Base-by-base conservation (phyloP, 2,113 vertebrate species). In the Charina bottae region DNA sequence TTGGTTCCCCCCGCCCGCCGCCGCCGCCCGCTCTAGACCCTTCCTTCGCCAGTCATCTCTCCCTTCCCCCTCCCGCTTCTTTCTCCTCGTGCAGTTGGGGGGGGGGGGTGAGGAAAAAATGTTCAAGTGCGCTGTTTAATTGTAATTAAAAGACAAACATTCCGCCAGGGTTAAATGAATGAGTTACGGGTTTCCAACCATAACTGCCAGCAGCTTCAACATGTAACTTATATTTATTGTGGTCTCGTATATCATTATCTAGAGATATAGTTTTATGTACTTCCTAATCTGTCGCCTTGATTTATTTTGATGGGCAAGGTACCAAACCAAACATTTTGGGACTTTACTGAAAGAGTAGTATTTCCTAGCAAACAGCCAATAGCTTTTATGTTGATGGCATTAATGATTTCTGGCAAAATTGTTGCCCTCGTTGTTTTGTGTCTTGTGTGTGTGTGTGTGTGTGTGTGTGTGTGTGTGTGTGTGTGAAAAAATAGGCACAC, bases 221-320 rank as follows among this genome's bases (percentile, higher is more conserved):
- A 94, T 92, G 95, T 92, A 92, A 93, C 91, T 93, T 95, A 97
- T 97, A 97, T 98, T 98, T 98, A 97, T 97, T 95, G 95, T 94
- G 94, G 93, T 93, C 95, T 94, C 96, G 91, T 97, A 93, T 96
- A 96, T 97, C 97, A 97, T 97, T 96, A 97, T 89, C 96, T 95
- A 93, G 94, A 94, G 97, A 97, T 97, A 97, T 92, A 96, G 94
- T 97, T 97, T 97, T 97, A 97, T 96, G 96, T 92, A 96, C 96
- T 97, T 97, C 96, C 97, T 96, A 96, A 97, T 97, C 97, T 96
- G 97, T 97, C 96, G 95, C 94, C 59, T 95, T 97, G 97, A 98
- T 98, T 97, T 96, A 98, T 98, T 96, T 91, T 83, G 94, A 92
- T 96, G 96, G 97, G 97, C 97, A 95, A 92, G 83, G 93, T 9